Evolutionary conservation across 2,797 vertebrate species (phyloP).

Genomic region (Propithecus perrieri): DNA sequence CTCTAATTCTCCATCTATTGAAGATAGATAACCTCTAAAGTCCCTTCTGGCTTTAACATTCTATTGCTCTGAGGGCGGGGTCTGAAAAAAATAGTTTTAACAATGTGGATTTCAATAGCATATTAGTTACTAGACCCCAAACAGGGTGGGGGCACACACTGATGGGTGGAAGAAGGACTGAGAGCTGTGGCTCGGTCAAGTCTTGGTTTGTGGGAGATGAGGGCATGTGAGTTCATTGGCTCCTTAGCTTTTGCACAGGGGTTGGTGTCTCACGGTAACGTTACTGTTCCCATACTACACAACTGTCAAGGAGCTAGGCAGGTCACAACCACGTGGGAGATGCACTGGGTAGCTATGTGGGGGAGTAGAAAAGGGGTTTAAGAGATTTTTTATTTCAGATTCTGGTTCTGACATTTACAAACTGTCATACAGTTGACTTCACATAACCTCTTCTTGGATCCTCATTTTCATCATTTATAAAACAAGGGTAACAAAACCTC

Average conservation of each 20-base stretch:
- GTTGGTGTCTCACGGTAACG: not conserved
- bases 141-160: not conserved
- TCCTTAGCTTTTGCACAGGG: not conserved
- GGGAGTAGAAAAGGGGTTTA: not conserved
- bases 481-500: not conserved
- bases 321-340: not conserved
- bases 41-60: not conserved
- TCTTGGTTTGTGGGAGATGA: not conserved
- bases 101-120: not conserved
- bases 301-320: not conserved
- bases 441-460: conserved; percentile 3
- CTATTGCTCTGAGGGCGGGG: not conserved
- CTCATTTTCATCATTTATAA: conserved; percentile 14
- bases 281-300: not conserved
- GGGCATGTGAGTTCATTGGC: not conserved
- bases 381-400: conserved; percentile 19
- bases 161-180: not conserved
- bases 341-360: not conserved
- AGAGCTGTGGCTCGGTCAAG: not conserved
- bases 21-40: not conserved
- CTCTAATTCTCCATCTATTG: conserved; percentile 4
- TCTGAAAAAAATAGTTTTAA: not conserved
- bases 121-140: not conserved
- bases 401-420: conserved; percentile 29
- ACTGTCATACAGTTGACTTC: not conserved